Base-by-base conservation (phyloP, 2,888 invertebrate genomes). In the Eustalomyia histrio region DNA sequence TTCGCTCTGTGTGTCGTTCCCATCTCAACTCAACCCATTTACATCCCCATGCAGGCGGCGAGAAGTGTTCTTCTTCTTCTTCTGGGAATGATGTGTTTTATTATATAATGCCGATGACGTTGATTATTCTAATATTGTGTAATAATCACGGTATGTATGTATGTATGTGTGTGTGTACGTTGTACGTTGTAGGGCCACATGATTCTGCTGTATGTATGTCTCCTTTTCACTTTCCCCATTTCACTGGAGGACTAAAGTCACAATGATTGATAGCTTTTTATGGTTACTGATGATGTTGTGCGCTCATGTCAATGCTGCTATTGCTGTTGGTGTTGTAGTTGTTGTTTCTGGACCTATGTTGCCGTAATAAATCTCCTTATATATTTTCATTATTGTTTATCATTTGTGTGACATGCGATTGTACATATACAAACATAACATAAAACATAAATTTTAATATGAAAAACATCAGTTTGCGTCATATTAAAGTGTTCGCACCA, bases 321-420 rank as follows among this genome's bases (percentile, higher is more conserved):
- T 3, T 72, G 63, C 5, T 71, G 65, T 35, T 43, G 24, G 71
- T 80, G 64, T 72, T 76, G 63, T 65, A 75, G 79, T 68, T 73
- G 78, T 76, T 67, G 65, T 76, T 73, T 76, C 84, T 74, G 79
- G 83, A 83, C 80, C 82, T 78, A 73, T 79, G 80, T 83, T 82
- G 79, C 65, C 84, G 71, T 80, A 83, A 84, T 84, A 83, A 84
- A 84, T 84, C 84, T 84, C 83, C 83, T 83, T 81, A 80, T 29
- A 29, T 64, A 73, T 76, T 81, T 84, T 79, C 80, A 67, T 83
- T 82, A 79, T 82, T 81, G 74, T 80, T 83, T 80, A 83, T 83
- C 81, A 79, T 83, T 80, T 78, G 60, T 78, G 64, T 80, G 76
- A 81, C 84, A 83, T 83, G 82, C 74, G 80, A 82, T 72, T 76